phyloP scores from a whole-genome alignment of 30 jellyfish, hydroid and myxozoan genomes.

The Aurelia aurita complex sp. Pacific region DNA sequence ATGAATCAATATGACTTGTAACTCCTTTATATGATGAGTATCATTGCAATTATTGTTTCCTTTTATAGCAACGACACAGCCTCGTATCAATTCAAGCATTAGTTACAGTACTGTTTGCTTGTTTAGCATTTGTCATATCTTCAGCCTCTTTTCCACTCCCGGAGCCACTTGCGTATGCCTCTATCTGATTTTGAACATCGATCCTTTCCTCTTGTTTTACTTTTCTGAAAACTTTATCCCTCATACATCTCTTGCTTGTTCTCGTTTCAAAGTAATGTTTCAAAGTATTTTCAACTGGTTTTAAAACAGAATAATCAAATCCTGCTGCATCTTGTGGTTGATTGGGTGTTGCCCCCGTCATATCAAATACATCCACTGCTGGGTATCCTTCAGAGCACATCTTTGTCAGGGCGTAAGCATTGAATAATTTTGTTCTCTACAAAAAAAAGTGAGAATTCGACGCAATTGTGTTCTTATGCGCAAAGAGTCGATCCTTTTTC shows the following conservation, averaged over 20 bases:
- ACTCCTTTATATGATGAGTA: too few relatives aligned
- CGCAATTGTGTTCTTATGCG: too few relatives aligned
- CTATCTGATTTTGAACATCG: constrained; percentile 11
- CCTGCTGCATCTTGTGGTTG: constrained; percentile 63
- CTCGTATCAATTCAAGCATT: background rate
- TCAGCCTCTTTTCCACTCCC: constrained; percentile 61
- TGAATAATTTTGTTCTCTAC: constrained; percentile 91
- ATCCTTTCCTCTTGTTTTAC: constrained; percentile 28
- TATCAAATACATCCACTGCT: constrained; percentile 82
- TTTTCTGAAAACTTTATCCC: constrained; percentile 57
- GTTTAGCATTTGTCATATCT: background rate
- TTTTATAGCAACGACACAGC: too few relatives aligned
- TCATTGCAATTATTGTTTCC: too few relatives aligned
- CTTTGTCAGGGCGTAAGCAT: constrained; percentile 84
- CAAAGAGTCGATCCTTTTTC: too few relatives aligned
- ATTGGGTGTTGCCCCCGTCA: constrained; percentile 89
- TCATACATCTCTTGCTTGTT: constrained; percentile 63
- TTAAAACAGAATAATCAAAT: constrained; percentile 61
- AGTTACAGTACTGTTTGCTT: background rate
- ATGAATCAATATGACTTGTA: too few relatives aligned
- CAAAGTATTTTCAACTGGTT: constrained; percentile 49
- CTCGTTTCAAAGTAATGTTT: constrained; percentile 63
- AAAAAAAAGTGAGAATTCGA: background rate
- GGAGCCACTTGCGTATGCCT: constrained; percentile 50
- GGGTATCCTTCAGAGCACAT: constrained; percentile 97